Evolutionary conservation across 1,140 invertebrate genomes (phyloP), one percentile per base, ranked within the genome.

Genomic region (Teleopsis dalmanni): DNA sequence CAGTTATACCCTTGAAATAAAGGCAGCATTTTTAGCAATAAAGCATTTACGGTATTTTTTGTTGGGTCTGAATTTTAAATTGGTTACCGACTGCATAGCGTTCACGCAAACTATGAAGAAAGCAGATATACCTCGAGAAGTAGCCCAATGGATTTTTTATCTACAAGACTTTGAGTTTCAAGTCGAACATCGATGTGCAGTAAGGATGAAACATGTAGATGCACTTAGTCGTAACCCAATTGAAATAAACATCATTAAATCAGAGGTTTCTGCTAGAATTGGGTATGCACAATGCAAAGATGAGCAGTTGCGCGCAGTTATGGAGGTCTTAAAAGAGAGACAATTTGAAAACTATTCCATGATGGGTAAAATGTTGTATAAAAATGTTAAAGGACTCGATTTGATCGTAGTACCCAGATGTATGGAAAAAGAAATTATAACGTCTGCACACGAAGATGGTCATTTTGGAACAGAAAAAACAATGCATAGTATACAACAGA

Each of bases 81-180:
- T 46, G 23, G 26, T 51, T 3, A 46, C 49, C 9, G 62, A 65
- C 49, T 70, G 62, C 40, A 11, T 46, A 54, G 65, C 63, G 18
- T 66, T 70, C 31, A 38, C 58, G 36, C 52, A 50, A 21, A 62
- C 60, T 0, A 47, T 62, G 48, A 49, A 50, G 1, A 63, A 62
- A 46, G 56, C 55, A 43, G 58, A 64, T 37, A n/a, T 62, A n/a
- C 21, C 45, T n/a, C 4, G 11, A n/a, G 34, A 22, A 22, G 46
- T 48, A 1, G 22, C 13, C n/a, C 52, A 70, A 27, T 72, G 65
- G 66, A 55, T 48, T 4, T 31, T 56, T 9, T 25, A 41, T n/a
- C 51, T 72, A 36, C 66, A 73, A 51, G 62, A 71, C 31, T 23
- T 23, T 37, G 11, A 62, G 18, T 72, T 70, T 47, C 55, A 68